These are phyloP conservation scores for Drosophila vallismaia DNA, from an alignment of 2,888 invertebrate species.

Conservation along the genomic window DNA sequence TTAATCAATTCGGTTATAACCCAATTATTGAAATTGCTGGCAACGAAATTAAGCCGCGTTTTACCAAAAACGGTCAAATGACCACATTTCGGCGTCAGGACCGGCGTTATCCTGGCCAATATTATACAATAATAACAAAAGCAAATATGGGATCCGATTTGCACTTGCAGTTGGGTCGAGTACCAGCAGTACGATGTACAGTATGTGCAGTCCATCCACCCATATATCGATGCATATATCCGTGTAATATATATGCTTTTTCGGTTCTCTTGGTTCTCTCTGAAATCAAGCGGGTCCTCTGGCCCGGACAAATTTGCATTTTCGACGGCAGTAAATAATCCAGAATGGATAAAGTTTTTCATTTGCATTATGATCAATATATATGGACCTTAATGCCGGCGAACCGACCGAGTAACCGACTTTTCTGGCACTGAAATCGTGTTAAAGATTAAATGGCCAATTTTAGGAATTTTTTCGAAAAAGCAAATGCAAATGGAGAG, in stretches of 20 bases:
- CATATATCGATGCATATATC: slow-evolving; percentile 24
- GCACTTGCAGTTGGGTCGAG: slow-evolving; percentile 34
- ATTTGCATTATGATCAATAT: slow-evolving; percentile 65
- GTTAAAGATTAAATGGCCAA: slow-evolving; percentile 28
- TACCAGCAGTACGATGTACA: background rate
- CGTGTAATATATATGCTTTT: slow-evolving; percentile 10
- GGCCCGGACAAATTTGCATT: slow-evolving; percentile 47
- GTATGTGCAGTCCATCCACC: slow-evolving; percentile 18
- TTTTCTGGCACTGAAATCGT: slow-evolving; percentile 20
- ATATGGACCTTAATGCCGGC: slow-evolving; percentile 8
- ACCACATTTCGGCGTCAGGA: slow-evolving; percentile 24
- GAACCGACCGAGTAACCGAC: slow-evolving; percentile 44
- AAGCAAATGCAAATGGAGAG: background rate
- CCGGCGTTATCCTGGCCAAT: slow-evolving; percentile 59
- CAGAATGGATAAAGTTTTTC: slow-evolving; percentile 50
- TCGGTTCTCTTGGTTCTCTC: background rate
- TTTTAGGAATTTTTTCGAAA: background rate
- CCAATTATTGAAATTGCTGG: slow-evolving; percentile 58
- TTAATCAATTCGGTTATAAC: slow-evolving; percentile 56
- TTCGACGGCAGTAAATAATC: slow-evolving; percentile 58
- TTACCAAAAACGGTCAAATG: slow-evolving; percentile 25
- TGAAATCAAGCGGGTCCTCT: slow-evolving; percentile 8
- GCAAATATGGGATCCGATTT: slow-evolving; percentile 65
- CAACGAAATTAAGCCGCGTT: slow-evolving; percentile 29
- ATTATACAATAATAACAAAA: slow-evolving; percentile 70